These are phyloP conservation scores for Phytoseiulus persimilis DNA, from an alignment of 2,888 invertebrate genomes.

Conservation along the genomic window DNA sequence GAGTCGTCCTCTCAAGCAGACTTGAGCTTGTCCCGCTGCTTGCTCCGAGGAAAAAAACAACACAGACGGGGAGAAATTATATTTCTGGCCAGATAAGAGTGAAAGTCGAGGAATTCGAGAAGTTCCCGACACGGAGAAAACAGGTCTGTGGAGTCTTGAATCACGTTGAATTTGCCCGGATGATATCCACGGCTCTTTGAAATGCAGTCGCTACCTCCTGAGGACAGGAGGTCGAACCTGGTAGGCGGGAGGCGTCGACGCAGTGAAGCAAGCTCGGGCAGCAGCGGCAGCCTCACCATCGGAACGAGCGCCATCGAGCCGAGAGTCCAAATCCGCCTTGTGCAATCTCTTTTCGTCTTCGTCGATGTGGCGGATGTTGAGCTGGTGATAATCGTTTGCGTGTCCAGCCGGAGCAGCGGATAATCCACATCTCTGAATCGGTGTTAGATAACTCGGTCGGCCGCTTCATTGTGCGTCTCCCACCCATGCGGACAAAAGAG, in stretches of 20 bases:
- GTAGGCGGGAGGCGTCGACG: background rate
- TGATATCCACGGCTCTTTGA: no score
- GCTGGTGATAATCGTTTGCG: background rate
- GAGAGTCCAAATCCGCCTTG: background rate
- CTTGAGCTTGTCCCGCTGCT: no score
- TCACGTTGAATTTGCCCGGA: no score
- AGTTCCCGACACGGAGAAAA: no score
- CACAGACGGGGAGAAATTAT: no score
- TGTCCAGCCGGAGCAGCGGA: background rate
- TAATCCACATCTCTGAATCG: constrained; percentile 5
- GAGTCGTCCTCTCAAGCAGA: no score
- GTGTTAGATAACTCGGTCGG: background rate
- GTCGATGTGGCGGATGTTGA: background rate
- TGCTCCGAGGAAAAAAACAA: no score
- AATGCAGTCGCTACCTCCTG: no score
- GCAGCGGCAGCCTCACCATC: background rate
- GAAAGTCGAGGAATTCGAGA: no score
- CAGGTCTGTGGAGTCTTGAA: no score
- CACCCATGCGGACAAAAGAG: background rate
- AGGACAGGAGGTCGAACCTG: no score
- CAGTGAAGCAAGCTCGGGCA: background rate
- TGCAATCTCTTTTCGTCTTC: background rate
- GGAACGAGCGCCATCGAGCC: background rate
- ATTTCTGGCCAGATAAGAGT: no score
- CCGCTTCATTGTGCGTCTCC: background rate